Percentiles rank a stretch among this genome's conserved stretches.
These are phyloP conservation scores for Mantis religiosa DNA, from an alignment of 2,888 invertebrate species.

Conservation along the genomic window DNA sequence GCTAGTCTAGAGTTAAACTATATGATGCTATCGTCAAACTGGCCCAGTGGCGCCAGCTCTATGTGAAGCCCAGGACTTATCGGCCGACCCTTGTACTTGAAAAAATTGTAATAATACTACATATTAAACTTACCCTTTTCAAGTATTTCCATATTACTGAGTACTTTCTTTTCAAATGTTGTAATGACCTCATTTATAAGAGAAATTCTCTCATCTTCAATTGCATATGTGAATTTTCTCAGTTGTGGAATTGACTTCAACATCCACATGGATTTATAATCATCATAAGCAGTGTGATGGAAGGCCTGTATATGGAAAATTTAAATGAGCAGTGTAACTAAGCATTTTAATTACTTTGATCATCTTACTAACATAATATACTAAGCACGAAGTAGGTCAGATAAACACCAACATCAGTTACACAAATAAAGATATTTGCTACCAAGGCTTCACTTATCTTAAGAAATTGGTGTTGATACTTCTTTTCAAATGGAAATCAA, in stretches of 20 bases:
- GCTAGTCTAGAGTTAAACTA: too few species aligned
- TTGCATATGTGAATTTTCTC: constrained; percentile 63
- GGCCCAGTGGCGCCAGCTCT: too few species aligned
- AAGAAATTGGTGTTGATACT: too few species aligned
- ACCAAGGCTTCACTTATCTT: too few species aligned
- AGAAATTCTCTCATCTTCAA: constrained; percentile 57
- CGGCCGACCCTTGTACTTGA: too few species aligned
- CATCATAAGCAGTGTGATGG: constrained; percentile 63
- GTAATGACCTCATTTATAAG: constrained; percentile 60
- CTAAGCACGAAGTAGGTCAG: too few species aligned
- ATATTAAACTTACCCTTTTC: constrained; percentile 51
- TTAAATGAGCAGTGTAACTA: not conserved
- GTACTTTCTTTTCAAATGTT: constrained; percentile 62
- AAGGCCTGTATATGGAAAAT: constrained; percentile 53
- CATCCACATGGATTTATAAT: constrained; percentile 72
- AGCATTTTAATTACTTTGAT: not conserved
- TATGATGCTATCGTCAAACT: too few species aligned
- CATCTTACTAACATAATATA: not conserved
- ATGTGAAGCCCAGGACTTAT: too few species aligned
- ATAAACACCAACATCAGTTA: too few species aligned
- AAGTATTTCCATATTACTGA: constrained; percentile 54
- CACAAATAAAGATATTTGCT: too few species aligned
- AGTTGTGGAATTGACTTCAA: constrained; percentile 61
- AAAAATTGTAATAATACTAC: too few species aligned
- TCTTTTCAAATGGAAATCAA: too few species aligned